phyloP scores from a whole-genome alignment of 2,113 vertebrate genomes.

The Podilymbus podiceps region DNA sequence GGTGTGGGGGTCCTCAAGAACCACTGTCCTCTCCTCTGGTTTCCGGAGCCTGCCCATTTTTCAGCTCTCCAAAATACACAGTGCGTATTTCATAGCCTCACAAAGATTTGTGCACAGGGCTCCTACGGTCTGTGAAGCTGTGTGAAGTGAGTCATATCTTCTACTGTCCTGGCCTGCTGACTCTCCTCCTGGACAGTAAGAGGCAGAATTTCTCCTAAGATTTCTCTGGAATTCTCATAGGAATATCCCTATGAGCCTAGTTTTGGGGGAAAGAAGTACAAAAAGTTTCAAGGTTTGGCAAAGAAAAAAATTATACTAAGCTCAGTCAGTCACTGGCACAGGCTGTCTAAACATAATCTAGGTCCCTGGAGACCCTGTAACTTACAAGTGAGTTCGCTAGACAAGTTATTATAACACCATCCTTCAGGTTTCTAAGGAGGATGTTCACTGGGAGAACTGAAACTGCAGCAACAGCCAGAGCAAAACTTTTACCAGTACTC shows the following conservation, averaged over 20 bases:
- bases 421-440: neutral
- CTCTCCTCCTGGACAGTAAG: neutral
- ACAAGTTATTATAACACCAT: neutral
- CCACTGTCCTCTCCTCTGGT: neutral
- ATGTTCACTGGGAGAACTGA: neutral
- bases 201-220: neutral
- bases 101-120: neutral
- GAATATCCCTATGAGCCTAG: neutral
- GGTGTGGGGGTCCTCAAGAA: accelerated
- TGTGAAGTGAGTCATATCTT: neutral
- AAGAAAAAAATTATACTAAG: neutral
- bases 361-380: neutral
- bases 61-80: neutral
- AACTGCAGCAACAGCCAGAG: neutral
- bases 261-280: neutral
- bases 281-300: neutral
- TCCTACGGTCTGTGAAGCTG: neutral
- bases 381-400: neutral
- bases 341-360: neutral
- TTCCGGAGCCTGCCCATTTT: neutral
- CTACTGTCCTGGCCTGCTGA: neutral
- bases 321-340: neutral
- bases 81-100: neutral
- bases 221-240: neutral
- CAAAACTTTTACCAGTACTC: neutral